Evolutionary conservation across 2,888 invertebrate genomes (phyloP).

Genomic region (Drosophila pullipes): DNA sequence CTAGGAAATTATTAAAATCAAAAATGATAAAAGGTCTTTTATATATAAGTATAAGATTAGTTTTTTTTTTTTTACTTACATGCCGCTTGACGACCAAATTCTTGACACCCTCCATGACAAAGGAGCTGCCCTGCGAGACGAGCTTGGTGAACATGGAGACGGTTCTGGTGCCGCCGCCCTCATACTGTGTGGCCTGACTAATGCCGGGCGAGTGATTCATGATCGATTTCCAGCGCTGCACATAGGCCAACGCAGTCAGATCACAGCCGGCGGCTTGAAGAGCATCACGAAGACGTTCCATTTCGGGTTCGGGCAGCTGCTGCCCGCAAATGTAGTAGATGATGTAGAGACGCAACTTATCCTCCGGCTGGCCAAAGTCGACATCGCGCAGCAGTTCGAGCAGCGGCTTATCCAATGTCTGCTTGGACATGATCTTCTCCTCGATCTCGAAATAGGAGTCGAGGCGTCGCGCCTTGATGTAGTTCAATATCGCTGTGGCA

Average conservation of each 20-base stretch:
- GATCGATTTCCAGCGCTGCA: constrained; percentile 93
- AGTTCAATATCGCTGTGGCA: constrained; percentile 95
- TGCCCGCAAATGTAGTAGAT: constrained; percentile 95
- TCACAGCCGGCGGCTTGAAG: constrained; percentile 94
- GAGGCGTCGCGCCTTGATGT: constrained; percentile 94
- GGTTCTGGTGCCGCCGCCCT: constrained; percentile 97
- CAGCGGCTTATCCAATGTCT: constrained; percentile 92
- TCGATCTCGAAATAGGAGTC: constrained; percentile 99
- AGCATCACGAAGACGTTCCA: constrained; percentile 93
- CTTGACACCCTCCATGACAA: constrained; percentile 99
- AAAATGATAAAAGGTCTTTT: too few relatives aligned
- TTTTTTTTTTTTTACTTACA: constrained; percentile 86
- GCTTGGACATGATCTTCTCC: constrained; percentile 98
- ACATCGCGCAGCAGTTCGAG: constrained; percentile 94
- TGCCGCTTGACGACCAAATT: constrained; percentile 99
- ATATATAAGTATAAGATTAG: too few relatives aligned
- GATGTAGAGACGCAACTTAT: constrained; percentile 96
- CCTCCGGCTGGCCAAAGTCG: constrained; percentile 94
- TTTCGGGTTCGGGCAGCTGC: constrained; percentile 92
- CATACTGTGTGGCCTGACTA: constrained; percentile 92
- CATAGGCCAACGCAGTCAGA: constrained; percentile 93
- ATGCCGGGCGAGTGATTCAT: constrained; percentile 82
- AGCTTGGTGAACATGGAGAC: constrained; percentile 99
- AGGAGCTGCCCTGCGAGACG: constrained; percentile 98
- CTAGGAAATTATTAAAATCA: too few relatives aligned